Evolutionary conservation across 2,797 vertebrate species (phyloP), one percentile per base, ranked within the genome.

Genomic region (Chelmon rostratus): DNA sequence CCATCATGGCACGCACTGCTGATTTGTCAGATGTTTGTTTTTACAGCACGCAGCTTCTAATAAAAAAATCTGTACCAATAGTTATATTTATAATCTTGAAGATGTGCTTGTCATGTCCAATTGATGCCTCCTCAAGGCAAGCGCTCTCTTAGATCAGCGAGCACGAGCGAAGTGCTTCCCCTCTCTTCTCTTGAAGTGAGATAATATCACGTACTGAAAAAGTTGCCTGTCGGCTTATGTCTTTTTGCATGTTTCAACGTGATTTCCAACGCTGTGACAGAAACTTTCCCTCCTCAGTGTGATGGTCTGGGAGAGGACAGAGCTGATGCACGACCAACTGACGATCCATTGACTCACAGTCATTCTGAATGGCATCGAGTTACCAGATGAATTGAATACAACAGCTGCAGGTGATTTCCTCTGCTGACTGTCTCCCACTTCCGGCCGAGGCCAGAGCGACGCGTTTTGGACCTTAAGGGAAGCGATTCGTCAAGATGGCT

Each of bases 341-440:
- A 53, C 53, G 52, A 80, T 76, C 28, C 54, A 70, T 18, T 68
- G 46, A 76, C 57, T 50, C 54, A 46, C 40, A 54, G 58, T 66
- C 58, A 63, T 44, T 46, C 19, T n/a, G 31, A 76, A 57, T 59
- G 0, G 5, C 38, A 69, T 8, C 18, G 7, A 59, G 52, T 61
- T n/a, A 65, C 18, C 46, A 70, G 66, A 73, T 63, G 50, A 61
- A 80, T 63, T 42, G 35, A 18, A 28, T 18, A 11, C 40, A 64
- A 76, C 67, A 73, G 57, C 78, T 71, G 49, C 40, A 3, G 46
- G 77, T 16, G 3, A 61, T 67, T 76, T 67, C 28, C 50, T 57
- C 57, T 33, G 31, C 54, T 52, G 58, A 52, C 70, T 54, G 57
- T 73, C 68, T 25, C 23, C 1, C 16, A 52, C 66, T 50, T 76